Base-by-base conservation (phyloP, 2,797 vertebrate genomes). In the Hemitrygon akajei region DNA sequence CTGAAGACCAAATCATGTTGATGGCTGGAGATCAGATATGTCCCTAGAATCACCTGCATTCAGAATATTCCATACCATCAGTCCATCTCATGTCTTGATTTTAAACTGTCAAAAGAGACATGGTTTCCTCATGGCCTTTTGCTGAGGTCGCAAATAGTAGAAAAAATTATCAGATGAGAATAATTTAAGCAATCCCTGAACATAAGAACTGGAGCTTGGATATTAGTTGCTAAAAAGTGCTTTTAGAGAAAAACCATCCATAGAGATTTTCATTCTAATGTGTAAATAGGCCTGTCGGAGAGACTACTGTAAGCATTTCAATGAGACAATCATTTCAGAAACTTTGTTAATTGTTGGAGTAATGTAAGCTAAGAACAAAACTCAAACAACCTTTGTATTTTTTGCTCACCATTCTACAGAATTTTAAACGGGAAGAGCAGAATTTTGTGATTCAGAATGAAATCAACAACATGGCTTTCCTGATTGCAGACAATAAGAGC, bases 381-480 rank as follows among this genome's bases (percentile, higher is more conserved):
- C 34, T 71, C 34, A 2, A 22, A 30, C 25, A 69, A 91, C 37
- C 66, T 14, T 22, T 40, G 22, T 47, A 27, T 0, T 14, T 56
- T 75, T 93, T 16, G 47, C 71, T 76, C 71, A 30, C 94, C 94
- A 93, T 91, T 96, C 94, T 95, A 56, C 94, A 99, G 99, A 99
- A 99, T 96, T 99, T 99, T 95, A 99, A 99, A 97, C 97, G 99
- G 95, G 99, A 99, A 95, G 99, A 99, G 96, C 99, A 99, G 96
- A 99, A 99, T 96, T 99, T 99, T 97, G 99, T 99, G 94, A 98
- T 99, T 95, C 99, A 99, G 95, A 99, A 99, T 96, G 99, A 99
- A 97, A 99, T 99, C 96, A 99, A 99, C 96, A 99, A 99, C 95
- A 97, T 99, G 94, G 98, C 99, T 91, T 99, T 99, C 96, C 97